Conservation (phyloP, 2,113 vertebrate species). For the Zosterops japonicus region DNA sequence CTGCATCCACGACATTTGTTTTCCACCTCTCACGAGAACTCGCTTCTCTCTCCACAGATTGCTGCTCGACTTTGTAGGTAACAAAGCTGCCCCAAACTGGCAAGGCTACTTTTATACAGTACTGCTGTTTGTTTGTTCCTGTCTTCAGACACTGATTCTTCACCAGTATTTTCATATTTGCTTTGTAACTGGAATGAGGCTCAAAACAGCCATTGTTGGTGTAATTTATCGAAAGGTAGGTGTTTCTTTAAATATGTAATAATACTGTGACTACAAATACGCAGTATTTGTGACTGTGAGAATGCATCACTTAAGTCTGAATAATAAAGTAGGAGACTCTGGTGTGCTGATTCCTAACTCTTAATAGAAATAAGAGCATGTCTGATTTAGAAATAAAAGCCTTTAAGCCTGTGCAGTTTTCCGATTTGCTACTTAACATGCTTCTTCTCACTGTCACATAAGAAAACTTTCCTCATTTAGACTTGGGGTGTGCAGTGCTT, state of each 20-base stretch:
- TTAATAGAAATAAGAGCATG: neutral
- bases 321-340: neutral
- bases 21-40: neutral
- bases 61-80: conserved; percentile 86
- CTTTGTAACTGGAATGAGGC: conserved; percentile 93
- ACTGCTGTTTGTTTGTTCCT: conserved; percentile 86
- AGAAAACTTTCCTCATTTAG: neutral
- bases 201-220: conserved; percentile 91
- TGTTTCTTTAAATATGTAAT: neutral
- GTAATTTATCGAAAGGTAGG: conserved; percentile 93
- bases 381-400: neutral
- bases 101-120: conserved; percentile 91
- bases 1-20: neutral
- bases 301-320: neutral
- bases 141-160: conserved; percentile 90
- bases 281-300: neutral
- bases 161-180: conserved; percentile 98
- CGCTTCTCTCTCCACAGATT: conserved; percentile 70
- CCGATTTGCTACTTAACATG: neutral
- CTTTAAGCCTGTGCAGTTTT: neutral
- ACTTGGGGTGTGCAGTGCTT: neutral
- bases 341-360: neutral
- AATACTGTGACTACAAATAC: neutral
- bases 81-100: conserved; percentile 85
- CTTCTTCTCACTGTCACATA: neutral